Base-by-base conservation (phyloP, 2,113 vertebrate genomes). In the Dipodomys spectabilis region DNA sequence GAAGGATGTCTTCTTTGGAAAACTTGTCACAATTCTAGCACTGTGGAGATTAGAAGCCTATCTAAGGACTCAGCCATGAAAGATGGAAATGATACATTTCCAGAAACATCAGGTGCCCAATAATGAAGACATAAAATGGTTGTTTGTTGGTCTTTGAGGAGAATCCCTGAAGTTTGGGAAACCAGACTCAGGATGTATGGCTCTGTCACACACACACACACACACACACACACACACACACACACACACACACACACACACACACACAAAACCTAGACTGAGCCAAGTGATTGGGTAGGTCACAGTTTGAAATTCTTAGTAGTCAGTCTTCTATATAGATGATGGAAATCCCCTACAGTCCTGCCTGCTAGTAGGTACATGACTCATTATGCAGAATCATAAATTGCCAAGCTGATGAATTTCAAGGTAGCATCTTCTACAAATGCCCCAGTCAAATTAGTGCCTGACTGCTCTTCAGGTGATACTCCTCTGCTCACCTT, bases 51-150 rank as follows among this genome's bases (percentile, higher is more conserved):
- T 81, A 85, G 85, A 30, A 94, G 10, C 15, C 80, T 71, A 77
- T 80, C 78, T 93, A 84, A 90, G 32, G 60, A 49, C 15, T 74
- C 22, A 79, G 73, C 6, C 18, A 45, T 53, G 69, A 80, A 65
- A 83, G 35, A 32, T 93, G 79, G 86, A 88, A 90, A 91, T 45
- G 20, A 64, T 39, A 9, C 62, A 91, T 88, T 94, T 93, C 53
- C 57, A 64, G 62, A 77, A 35, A 65, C 20, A n/a, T 57, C 62
- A 44, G 19, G 60, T 30, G 80, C 7, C 62, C 68, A n/a, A 19
- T 67, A 65, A 85, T 28, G 15, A 85, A 87, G n/a, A 10, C 12
- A 82, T 5, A 82, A n/a, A 81, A 95, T 91, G 73, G 16, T 15
- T 60, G 3, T 62, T 62, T 73, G 11, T 74, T 82, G 83, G 3